Conservation (phyloP, 2,888 invertebrate species). For the Spilosoma lubricipeda region DNA sequence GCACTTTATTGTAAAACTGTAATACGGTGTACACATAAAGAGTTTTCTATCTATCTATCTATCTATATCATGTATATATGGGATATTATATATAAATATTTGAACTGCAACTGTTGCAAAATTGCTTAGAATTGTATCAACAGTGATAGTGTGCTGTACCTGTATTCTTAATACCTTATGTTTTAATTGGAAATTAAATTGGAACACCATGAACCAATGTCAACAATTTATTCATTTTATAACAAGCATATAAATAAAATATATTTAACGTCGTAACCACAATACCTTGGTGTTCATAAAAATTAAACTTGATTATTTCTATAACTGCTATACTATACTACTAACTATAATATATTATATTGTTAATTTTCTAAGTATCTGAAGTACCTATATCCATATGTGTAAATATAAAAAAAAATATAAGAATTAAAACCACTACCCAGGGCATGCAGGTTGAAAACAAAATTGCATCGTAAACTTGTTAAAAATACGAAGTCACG, state of each 20-base stretch:
- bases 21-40: no score
- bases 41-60: no score
- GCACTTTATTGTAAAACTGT: no score
- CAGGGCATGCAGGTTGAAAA: background rate
- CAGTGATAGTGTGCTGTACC: no score
- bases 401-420: background rate
- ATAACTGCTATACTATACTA: background rate
- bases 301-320: background rate
- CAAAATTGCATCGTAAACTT: background rate
- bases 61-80: no score
- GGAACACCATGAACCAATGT: background rate
- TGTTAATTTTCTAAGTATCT: background rate
- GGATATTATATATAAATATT: background rate
- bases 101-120: no score
- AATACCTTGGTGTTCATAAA: background rate
- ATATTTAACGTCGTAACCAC: background rate
- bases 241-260: background rate
- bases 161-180: no score
- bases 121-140: no score
- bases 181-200: no score
- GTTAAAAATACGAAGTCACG: background rate
- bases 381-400: background rate
- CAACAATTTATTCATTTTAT: background rate
- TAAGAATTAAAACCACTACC: background rate
- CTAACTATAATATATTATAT: background rate